Base-by-base conservation (phyloP, 2,113 vertebrate genomes). In the Leucosticte australis region DNA sequence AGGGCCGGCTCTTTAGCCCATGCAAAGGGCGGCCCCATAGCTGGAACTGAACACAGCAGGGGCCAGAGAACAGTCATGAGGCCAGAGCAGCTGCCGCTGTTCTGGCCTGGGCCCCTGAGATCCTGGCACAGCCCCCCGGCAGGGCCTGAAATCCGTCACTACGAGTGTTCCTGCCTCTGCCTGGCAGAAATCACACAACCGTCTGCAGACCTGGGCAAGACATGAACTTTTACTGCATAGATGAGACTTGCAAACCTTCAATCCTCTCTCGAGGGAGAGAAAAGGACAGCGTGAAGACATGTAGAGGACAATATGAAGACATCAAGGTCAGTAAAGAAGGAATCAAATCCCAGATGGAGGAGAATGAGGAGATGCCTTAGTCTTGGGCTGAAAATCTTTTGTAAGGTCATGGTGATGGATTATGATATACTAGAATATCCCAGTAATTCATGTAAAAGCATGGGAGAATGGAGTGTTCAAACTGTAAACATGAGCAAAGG, bases 141-240 rank as follows among this genome's bases (percentile, higher is more conserved):
- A 27, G 10, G 11, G 15, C 35, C 16, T 27, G 35, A 39, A 60
- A 39, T 60, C 16, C 35, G 39, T 19, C 59, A 27, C 8, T 15
- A 12, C 3, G 5, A 28, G 11, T 19, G 16, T 24, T 37, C 24
- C 11, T 2, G 23, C 35, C 5, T 1, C 57, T 3, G 3, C 35
- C 57, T 4, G 11, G 35, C 16, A 60, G 24, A 60, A 37, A 37
- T 18, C 7, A 18, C 7, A 19, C 11, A 0, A 60, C 57, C 35
- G 27, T 27, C 35, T 2, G 0, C 16, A 39, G 35, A 24, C 24
- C 35, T 27, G 35, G 24, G 35, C 24, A 60, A 60, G 24, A 60
- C 35, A 17, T 8, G 16, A 26, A 37, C 11, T 60, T 60, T 27
- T 60, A 27, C 24, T 12, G 11, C n/a, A 27, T 24, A 60, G 57